Evolutionary conservation across 2,113 vertebrate genomes (phyloP), one percentile per base, ranked within the genome.

Genomic region (Hemichromis elongatus): DNA sequence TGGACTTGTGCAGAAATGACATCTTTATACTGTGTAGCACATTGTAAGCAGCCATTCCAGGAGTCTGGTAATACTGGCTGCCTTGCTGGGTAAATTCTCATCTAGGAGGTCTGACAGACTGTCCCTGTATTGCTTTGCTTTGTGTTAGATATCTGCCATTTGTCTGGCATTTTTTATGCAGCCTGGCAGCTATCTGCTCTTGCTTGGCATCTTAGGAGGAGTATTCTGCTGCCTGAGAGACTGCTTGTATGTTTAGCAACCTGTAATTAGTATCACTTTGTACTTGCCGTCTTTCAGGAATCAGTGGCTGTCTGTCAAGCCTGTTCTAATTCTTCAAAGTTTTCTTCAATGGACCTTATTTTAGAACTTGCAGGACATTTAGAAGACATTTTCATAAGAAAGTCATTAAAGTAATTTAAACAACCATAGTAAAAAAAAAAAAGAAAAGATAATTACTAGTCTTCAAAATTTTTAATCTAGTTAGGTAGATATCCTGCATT

Each of bases 101-200:
- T 79, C 82, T 77, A 33, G 59, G 59, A 81, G 30, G 86, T 56
- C 68, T 89, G 88, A 88, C 89, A 92, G 86, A 79, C 83, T 89
- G 89, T 85, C 86, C 86, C 88, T 87, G 87, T 70, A 59, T 86
- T 79, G 26, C 84, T 88, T 54, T 55, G 87, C 86, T 90, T 90
- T 90, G 84, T 85, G 90, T 90, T 89, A 82, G 78, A 77, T 77
- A 88, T 90, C 78, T 87, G 84, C 88, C 59, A 57, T 93, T 92
- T 88, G 87, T 92, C 82, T 92, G 88, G 77, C 80, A 42, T 88
- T 87, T 77, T 88, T 88, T 37, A 78, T 59, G 86, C 84, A 66
- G 85, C 81, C 88, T 88, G 93, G 89, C 85, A 90, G 81, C 85
- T 70, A 77, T 84, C 84, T 79, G 68, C 73, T 80, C 81, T 88